A percentile compares a stretch with the other conserved stretches of the same genome.
phyloP scores from a whole-genome alignment of 2,797 vertebrate species.

The Bradypodion ventrale region DNA sequence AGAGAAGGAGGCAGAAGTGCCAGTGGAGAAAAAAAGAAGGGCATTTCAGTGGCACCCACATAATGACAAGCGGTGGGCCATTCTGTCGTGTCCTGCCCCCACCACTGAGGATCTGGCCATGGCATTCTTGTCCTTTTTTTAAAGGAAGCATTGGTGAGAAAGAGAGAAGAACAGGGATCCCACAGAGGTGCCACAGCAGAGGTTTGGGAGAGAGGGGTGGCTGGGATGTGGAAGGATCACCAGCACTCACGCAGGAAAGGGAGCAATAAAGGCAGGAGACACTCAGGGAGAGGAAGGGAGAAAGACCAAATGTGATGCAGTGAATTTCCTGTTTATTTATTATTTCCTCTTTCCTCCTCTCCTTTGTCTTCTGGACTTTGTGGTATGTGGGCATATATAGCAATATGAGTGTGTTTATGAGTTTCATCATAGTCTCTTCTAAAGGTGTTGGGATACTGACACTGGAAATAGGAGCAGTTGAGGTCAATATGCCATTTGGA shows the following conservation, averaged over 20 bases:
- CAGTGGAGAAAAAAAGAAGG: background rate
- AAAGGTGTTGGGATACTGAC: too few species aligned
- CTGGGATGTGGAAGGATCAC: slow-evolving; percentile 38
- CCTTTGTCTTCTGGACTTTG: slow-evolving; percentile 67
- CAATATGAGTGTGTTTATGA: too few species aligned
- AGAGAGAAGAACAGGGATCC: slow-evolving; percentile 29
- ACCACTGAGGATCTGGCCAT: slow-evolving; percentile 59
- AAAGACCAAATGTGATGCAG: slow-evolving; percentile 54
- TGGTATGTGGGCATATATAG: slow-evolving; percentile 24
- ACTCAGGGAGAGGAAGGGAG: too few species aligned
- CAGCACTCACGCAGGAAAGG: slow-evolving; percentile 16
- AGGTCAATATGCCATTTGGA: too few species aligned
- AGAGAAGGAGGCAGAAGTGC: slow-evolving; percentile 40
- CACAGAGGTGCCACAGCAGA: slow-evolving; percentile 24
- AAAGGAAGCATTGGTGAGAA: slow-evolving; percentile 45
- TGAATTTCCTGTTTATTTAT: background rate
- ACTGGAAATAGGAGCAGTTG: too few species aligned
- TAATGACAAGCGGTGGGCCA: slow-evolving; percentile 17
- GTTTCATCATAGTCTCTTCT: too few species aligned
- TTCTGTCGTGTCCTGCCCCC: slow-evolving; percentile 47
- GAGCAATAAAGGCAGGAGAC: background rate
- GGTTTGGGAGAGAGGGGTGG: slow-evolving; percentile 28
- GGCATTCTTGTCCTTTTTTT: slow-evolving; percentile 62
- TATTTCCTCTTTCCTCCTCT: background rate
- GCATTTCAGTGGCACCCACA: background rate